Evolutionary conservation across 2,888 invertebrate genomes (phyloP).

Genomic region (Smittia aterrima): DNA sequence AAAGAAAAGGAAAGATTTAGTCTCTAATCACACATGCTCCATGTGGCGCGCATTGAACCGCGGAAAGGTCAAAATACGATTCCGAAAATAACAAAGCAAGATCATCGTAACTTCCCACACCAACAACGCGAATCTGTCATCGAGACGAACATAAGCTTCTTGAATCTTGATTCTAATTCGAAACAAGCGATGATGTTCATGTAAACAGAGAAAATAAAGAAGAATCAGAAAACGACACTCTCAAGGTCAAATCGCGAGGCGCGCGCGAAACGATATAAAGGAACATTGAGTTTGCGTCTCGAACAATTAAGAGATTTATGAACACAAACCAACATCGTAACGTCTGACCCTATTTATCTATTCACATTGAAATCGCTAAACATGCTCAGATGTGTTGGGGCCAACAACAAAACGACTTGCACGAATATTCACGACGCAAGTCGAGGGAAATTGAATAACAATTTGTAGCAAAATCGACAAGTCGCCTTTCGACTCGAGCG

Average conservation of each 20-base stretch:
- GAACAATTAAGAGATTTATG: background rate
- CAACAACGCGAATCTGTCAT: background rate
- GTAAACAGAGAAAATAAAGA: conserved; percentile 5
- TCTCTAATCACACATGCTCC: conserved; percentile 29
- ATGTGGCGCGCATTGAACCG: conserved; percentile 11
- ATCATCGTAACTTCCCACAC: background rate
- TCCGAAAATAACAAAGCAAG: background rate
- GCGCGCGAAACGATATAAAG: conserved; percentile 14
- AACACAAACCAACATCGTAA: background rate
- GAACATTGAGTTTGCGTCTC: background rate
- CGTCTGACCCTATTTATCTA: too few relatives aligned
- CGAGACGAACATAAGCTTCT: background rate
- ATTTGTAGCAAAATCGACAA: background rate
- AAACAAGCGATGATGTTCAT: background rate
- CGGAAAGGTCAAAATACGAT: conserved; percentile 16
- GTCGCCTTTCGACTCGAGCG: background rate
- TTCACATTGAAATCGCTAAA: too few relatives aligned
- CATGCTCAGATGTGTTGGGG: too few relatives aligned
- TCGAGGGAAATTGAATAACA: conserved; percentile 8
- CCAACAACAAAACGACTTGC: too few relatives aligned
- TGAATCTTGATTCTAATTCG: background rate
- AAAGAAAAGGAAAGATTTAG: background rate
- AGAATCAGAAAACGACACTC: background rate
- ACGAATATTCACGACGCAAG: background rate
- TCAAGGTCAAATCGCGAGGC: conserved; percentile 30